These are phyloP conservation scores for Cylindroiulus punctatus DNA, from an alignment of 2,888 invertebrate genomes.

Conservation along the genomic window DNA sequence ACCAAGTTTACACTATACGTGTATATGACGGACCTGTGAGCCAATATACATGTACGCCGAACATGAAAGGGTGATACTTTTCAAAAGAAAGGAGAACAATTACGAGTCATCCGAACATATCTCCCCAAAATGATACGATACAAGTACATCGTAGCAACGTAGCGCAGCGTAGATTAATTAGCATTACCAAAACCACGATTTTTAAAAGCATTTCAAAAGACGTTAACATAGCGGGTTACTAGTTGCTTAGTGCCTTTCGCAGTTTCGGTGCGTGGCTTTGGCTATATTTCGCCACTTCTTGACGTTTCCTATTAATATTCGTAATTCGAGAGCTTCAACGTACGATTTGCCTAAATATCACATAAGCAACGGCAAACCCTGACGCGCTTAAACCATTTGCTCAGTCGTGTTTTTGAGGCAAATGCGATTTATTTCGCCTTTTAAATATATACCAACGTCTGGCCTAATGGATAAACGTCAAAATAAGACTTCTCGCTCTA, in stretches of 20 bases:
- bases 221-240: too few relatives aligned
- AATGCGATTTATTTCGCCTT: neutral
- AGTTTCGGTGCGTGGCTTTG: too few relatives aligned
- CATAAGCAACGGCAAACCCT: neutral
- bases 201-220: too few relatives aligned
- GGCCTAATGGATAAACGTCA: slow-evolving; percentile 1
- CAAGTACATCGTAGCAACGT: too few relatives aligned
- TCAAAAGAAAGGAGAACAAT: neutral
- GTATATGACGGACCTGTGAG: neutral
- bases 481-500: neutral
- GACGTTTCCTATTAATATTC: neutral
- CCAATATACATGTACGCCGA: neutral
- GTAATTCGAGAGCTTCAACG: neutral
- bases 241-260: too few relatives aligned
- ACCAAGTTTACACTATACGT: neutral
- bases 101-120: too few relatives aligned
- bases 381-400: neutral
- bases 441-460: neutral
- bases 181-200: too few relatives aligned
- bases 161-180: too few relatives aligned
- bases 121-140: too few relatives aligned
- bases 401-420: neutral
- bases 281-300: too few relatives aligned
- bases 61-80: too few relatives aligned
- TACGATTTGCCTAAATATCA: neutral